These are phyloP conservation scores for Zaprionus africanus DNA, from an alignment of 1,140 invertebrate species.

Conservation along the genomic window DNA sequence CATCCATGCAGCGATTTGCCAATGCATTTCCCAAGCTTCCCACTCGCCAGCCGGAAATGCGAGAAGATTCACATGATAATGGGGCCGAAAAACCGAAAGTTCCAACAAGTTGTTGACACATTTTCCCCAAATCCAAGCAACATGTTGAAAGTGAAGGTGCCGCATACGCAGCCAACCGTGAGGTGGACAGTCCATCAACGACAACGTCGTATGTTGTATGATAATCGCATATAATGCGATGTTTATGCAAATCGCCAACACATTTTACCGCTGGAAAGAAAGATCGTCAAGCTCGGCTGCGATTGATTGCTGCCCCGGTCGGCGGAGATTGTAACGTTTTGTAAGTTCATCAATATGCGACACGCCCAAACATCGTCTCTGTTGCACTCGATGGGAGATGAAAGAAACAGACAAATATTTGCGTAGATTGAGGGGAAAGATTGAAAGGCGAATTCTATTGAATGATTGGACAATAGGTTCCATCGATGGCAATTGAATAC, in stretches of 20 bases:
- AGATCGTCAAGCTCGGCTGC: conserved; percentile 17
- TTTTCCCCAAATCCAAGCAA: conserved; percentile 21
- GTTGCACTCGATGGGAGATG: not conserved
- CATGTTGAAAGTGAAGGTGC: conserved; percentile 69
- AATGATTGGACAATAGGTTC: too few relatives aligned
- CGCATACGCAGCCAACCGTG: conserved; percentile 27
- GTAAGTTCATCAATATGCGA: conserved; percentile 23
- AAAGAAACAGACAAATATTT: conserved; percentile 4
- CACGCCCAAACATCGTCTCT: not conserved
- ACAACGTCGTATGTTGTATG: conserved; percentile 36
- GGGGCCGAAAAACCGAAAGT: conserved; percentile 10
- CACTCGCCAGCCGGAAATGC: conserved; percentile 43
- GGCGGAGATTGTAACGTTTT: conserved; percentile 11
- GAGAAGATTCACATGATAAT: conserved; percentile 28
- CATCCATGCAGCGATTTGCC: not conserved
- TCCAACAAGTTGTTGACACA: conserved; percentile 46
- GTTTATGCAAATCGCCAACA: conserved; percentile 65
- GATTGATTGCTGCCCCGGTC: not conserved
- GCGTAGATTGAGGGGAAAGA: not conserved
- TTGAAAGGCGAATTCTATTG: too few relatives aligned
- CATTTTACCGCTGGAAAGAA: conserved; percentile 43
- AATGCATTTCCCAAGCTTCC: conserved; percentile 22
- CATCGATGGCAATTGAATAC: not conserved
- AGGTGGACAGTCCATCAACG: conserved; percentile 23
- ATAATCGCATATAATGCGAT: conserved; percentile 67